Percentiles rank a stretch among this genome's conserved stretches.
phyloP scores from a whole-genome alignment of 35 echinoderm and acorn worm species.

The Heliocidaris erythrogramma region DNA sequence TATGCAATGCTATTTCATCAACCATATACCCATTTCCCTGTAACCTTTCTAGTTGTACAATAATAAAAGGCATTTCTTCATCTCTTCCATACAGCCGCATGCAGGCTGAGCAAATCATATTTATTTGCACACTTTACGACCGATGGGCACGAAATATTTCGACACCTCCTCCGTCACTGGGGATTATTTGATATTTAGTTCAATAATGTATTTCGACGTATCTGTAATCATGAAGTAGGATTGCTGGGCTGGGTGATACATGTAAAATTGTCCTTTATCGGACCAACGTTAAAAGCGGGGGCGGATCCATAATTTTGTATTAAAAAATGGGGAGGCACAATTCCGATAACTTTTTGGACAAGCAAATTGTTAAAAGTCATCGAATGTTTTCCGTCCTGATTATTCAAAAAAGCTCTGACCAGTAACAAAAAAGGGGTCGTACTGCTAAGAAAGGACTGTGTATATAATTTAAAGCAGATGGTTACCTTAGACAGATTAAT shows the following conservation, averaged over 20 bases:
- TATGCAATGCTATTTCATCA: background rate
- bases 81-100: background rate
- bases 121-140: background rate
- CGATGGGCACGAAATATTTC: background rate
- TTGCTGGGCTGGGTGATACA: background rate
- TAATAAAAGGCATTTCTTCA: background rate
- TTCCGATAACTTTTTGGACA: too few relatives aligned
- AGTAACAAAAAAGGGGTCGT: too few relatives aligned
- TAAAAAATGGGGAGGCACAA: too few relatives aligned
- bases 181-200: conserved; percentile 13
- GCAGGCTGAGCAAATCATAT: background rate
- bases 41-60: background rate
- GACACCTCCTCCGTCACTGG: background rate
- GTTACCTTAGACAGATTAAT: too few relatives aligned
- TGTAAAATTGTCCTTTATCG: background rate
- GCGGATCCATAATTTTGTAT: too few relatives aligned
- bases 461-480: too few relatives aligned
- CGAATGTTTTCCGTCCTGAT: too few relatives aligned
- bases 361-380: too few relatives aligned
- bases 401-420: too few relatives aligned
- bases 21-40: background rate
- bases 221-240: background rate
- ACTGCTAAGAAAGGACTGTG: too few relatives aligned
- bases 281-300: background rate
- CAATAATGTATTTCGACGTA: background rate